Conservation (phyloP, 2,888 invertebrate genomes). For the Baccha elongata region DNA sequence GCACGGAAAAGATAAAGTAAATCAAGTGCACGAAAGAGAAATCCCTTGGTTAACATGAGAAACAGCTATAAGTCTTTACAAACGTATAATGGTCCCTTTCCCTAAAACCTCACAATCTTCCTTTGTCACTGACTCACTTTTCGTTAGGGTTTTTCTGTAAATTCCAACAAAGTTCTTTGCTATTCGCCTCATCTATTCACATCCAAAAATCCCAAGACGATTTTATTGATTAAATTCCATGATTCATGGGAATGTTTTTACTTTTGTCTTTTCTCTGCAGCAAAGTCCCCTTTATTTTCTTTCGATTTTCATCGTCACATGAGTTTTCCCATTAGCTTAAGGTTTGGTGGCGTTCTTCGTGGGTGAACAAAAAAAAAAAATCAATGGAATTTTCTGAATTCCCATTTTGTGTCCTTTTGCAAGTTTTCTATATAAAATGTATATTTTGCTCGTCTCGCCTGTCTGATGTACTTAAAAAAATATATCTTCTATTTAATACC, state of each 20-base stretch:
- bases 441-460: conserved; percentile 14
- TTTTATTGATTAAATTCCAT: conserved; percentile 72
- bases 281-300: conserved; percentile 15
- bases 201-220: conserved; percentile 65
- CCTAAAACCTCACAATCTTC: neutral
- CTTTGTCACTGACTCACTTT: conserved; percentile 46
- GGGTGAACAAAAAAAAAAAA: neutral
- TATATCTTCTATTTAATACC: conserved; percentile 24
- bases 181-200: conserved; percentile 56
- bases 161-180: conserved; percentile 55
- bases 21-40: conserved; percentile 39
- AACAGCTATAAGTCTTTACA: conserved; percentile 47
- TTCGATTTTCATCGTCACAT: conserved; percentile 25
- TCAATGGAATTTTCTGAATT: conserved; percentile 12
- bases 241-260: conserved; percentile 63
- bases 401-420: conserved; percentile 11
- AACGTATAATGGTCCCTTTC: conserved; percentile 1
- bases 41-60: conserved; percentile 48
- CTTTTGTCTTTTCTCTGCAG: conserved; percentile 39
- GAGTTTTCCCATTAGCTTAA: neutral
- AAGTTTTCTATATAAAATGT: conserved; percentile 2
- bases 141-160: conserved; percentile 41
- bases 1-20: conserved; percentile 15
- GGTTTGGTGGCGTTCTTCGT: neutral
- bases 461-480: conserved; percentile 30